Evolutionary conservation across 2,888 invertebrate species (phyloP), one percentile per base, ranked within the genome.

Genomic region (Cephus rjabovi): DNA sequence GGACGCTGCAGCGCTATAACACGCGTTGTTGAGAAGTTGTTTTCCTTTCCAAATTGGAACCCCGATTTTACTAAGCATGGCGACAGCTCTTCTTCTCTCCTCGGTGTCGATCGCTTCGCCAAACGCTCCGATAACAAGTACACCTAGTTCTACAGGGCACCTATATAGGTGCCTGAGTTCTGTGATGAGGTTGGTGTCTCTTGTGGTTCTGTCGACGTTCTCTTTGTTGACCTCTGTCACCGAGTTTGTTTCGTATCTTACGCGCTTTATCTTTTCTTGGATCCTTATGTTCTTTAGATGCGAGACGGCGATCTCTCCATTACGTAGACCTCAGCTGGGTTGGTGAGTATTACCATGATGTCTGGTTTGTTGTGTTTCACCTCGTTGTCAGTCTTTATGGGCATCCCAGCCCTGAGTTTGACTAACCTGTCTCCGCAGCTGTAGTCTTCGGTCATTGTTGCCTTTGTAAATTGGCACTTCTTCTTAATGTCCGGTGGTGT

Each of bases 211-310:
- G 33, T 4, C 33, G 3, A 69, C 34, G 30, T 79, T 73, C 12
- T 30, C 1, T 0, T 34, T 12, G 34, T 12, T 40, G 0, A 75
- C n/a, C 0, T 76, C 30, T 3, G 2, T 23, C 3, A 71, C 40
- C 1, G 77, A 81, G 40, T 81, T 79, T 0, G 9, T n/a, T 30
- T 71, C 70, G 56, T 81, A 79, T 15, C 77, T 74, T n/a, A 33
- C 12, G 12, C 75, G 12, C 37, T 81, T 82, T 9, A 81, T 76
- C 0, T 15, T 68, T 33, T 81, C 81, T n/a, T 82, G 82, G 11
- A n/a, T 3, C 11, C 40, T 15, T 11, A 81, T 75, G 71, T 80
- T 83, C 34, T 78, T 80, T 0, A 81, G 78, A 31, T 81, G 81
- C 1, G 80, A 78, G 0, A 81, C 76, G 1, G 79, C 76, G 2